These are phyloP conservation scores for Copidosoma floridanum DNA, from an alignment of 1,140 invertebrate genomes.

Conservation along the genomic window DNA sequence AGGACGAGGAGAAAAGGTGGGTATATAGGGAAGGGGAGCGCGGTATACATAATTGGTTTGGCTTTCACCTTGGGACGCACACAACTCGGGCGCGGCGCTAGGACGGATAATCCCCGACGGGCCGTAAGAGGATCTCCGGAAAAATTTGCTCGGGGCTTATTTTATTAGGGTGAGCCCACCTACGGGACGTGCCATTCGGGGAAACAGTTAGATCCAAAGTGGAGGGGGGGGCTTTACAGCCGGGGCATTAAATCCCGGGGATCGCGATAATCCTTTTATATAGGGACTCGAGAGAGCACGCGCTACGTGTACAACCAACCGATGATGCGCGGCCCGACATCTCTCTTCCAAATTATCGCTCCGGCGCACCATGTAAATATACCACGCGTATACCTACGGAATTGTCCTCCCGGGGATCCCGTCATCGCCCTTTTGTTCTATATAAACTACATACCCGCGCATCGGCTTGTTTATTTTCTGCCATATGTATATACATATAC, in stretches of 20 bases:
- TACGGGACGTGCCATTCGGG: not conserved
- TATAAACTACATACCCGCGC: too few species aligned
- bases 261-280: conserved; percentile 25
- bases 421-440: too few species aligned
- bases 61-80: conserved; percentile 7
- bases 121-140: conserved; percentile 11
- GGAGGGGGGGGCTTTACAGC: too few species aligned
- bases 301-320: too few species aligned
- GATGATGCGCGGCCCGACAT: conserved; percentile 9
- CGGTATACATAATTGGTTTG: conserved; percentile 16
- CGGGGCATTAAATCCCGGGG: conserved; percentile 6
- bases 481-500: too few species aligned
- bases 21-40: not conserved
- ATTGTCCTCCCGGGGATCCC: too few species aligned
- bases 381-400: too few species aligned
- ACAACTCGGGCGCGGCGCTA: conserved; percentile 19
- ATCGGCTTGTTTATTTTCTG: too few species aligned
- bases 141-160: too few species aligned
- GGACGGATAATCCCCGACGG: conserved; percentile 13
- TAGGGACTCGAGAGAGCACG: not conserved
- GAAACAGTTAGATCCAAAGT: conserved; percentile 21
- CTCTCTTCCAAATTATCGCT: conserved; percentile 20
- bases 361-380: not conserved
- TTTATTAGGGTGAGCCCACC: too few species aligned
- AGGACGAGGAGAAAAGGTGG: too few species aligned